Evolutionary conservation across 35 echinoderm and acorn worm species (phyloP), one percentile per base, ranked within the genome.

Genomic region (Stichopus chloronotus): DNA sequence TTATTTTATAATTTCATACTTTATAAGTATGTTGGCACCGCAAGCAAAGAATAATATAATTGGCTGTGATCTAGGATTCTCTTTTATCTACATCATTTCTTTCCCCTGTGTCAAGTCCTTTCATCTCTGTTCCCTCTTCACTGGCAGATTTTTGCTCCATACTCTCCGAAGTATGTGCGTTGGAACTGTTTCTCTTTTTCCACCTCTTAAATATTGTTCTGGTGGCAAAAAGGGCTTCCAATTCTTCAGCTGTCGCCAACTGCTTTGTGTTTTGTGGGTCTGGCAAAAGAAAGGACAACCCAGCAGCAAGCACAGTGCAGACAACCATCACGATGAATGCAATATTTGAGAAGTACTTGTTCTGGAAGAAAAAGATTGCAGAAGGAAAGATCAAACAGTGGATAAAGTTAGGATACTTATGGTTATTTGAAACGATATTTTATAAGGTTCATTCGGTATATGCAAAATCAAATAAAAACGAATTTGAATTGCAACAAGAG

Each of bases 251-350:
- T 7, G 69, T 74, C 22, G 19, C 69, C 22, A 74, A 4, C 22
- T 74, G 69, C 17, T 74, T 74, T 16, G 69, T 74, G 69, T 74
- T 74, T n/a, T 20, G 69, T 74, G 69, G n/a, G 69, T 74, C 69
- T 74, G 69, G 69, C 22, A 74, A 20, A 20, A 74, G 69, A 74
- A 74, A 7, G 69, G 13, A 14, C 19, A 74, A 20, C 19, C 69
- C 69, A 74, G 69, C 69, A 74, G 69, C 69, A 20, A 74, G 7
- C 69, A 74, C 13, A 16, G 69, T 21, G 19, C 69, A 74, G 7
- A n/a, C 6, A 7, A 74, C 17, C 69, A 74, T 74, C 22, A 74
- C 69, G 17, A 74, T 16, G 22, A 74, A 74, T 14, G 69, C 69
- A 16, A 74, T 7, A 74, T 74, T n/a, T 16, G 69, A 14, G 22